Base-by-base conservation (phyloP, 2,888 invertebrate species). In the Proisotoma minuta region DNA sequence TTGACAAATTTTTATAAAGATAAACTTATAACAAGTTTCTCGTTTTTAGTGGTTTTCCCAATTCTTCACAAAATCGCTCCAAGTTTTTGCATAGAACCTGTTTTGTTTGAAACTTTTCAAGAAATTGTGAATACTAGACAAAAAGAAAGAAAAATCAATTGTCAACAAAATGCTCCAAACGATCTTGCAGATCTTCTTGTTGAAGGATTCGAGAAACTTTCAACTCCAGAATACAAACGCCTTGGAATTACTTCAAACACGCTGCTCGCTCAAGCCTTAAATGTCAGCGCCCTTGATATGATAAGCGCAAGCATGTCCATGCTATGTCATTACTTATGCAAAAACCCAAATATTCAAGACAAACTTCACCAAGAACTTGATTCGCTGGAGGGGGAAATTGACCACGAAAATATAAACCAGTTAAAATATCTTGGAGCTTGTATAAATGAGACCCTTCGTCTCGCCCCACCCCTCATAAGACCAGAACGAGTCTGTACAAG, bases 201-300 rank as follows among this genome's bases (percentile, higher is more conserved):
- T 1, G 60, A 68, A 24, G 59, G 61, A 49, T 60, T 62, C 51
- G 49, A 60, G 8, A 58, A 59, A 10, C n/a, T 68, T 23, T 29
- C 59, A 3, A 51, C 58, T 12, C 29, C 60, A 0, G 70, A 70
- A 12, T 68, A 48, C 60, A 53, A 63, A 27, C 24, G 57, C 12
- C 56, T 69, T 1, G 62, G 64, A 40, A 69, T 69, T 10, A 63
- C 62, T 3, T 60, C 63, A 53, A 62, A 51, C 0, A 69, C 69
- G 10, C 20, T 66, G 1, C 29, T 66, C 0, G 66, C 64, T n/a
- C 69, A 69, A 56, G 64, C 64, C 1, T 40, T 66, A n/a, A 63
- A 66, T 27, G 52, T 68, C n/a, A 59, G 62, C 1, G 64, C 62
- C 2, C 50, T 64, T 2, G 67, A 67, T 53, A 62, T 59, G 47